phyloP scores from a whole-genome alignment of 2,888 invertebrate genomes.

The Tinea pellionella region DNA sequence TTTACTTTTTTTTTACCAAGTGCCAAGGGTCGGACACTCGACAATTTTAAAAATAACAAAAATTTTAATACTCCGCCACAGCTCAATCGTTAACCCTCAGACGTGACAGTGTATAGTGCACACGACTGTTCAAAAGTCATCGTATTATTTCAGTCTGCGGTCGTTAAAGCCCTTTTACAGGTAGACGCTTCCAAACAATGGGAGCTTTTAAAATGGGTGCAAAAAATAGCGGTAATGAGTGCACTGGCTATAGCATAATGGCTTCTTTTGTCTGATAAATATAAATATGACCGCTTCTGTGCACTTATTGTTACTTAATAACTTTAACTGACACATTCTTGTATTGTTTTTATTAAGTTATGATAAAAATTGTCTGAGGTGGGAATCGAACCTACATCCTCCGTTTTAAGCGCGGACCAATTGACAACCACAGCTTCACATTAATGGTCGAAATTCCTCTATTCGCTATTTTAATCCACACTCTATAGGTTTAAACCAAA shows the following conservation, averaged over 20 bases:
- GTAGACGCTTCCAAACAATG: slow-evolving; percentile 53
- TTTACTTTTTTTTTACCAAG: slow-evolving; percentile 39
- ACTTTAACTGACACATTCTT: not conserved
- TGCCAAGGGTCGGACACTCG: slow-evolving; percentile 46
- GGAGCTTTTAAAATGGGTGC: slow-evolving; percentile 9
- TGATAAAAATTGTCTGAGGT: no score
- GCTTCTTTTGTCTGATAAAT: slow-evolving; percentile 19
- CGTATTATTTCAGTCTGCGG: slow-evolving; percentile 2
- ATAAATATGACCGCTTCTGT: slow-evolving; percentile 3
- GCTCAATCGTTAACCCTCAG: slow-evolving; percentile 38
- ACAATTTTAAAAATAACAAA: slow-evolving; percentile 30
- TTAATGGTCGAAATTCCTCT: no score
- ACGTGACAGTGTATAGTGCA: not conserved
- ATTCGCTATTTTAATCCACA: no score
- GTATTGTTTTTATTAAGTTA: no score
- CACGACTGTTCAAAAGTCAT: not conserved
- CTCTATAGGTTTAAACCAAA: no score
- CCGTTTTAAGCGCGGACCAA: no score
- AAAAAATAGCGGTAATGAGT: slow-evolving; percentile 49
- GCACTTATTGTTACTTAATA: not conserved
- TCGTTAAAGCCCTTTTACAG: slow-evolving; percentile 27
- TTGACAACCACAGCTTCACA: no score
- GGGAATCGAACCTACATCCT: no score
- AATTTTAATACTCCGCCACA: not conserved
- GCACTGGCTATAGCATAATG: slow-evolving; percentile 52